These are phyloP conservation scores for Lepeophtheirus nordmannii DNA, from an alignment of 2,888 invertebrate species.

Conservation along the genomic window DNA sequence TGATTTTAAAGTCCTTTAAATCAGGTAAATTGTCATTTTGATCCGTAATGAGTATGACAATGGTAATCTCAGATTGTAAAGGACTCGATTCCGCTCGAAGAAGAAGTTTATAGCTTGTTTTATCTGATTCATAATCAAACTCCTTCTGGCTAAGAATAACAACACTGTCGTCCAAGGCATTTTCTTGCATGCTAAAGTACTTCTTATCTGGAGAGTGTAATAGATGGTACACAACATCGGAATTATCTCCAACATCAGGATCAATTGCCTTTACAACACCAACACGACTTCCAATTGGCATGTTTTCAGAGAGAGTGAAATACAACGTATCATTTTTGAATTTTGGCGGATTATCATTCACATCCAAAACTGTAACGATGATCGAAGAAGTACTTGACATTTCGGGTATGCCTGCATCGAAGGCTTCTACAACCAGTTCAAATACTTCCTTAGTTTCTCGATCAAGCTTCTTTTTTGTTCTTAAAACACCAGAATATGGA, in stretches of 20 bases:
- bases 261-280: constrained; percentile 77
- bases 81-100: constrained; percentile 82
- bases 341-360: constrained; percentile 76
- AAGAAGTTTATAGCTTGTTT: constrained; percentile 72
- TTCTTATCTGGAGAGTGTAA: constrained; percentile 73
- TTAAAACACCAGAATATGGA: constrained; percentile 72
- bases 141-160: constrained; percentile 76
- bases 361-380: constrained; percentile 62
- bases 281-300: constrained; percentile 84
- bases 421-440: constrained; percentile 66
- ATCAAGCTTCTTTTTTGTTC: constrained; percentile 75
- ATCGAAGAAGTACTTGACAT: constrained; percentile 39
- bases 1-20: constrained; percentile 75
- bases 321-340: constrained; percentile 67
- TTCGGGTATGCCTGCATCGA: constrained; percentile 71
- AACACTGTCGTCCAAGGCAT: constrained; percentile 47
- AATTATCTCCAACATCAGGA: constrained; percentile 80
- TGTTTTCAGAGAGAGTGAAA: constrained; percentile 81
- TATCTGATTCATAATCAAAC: constrained; percentile 84
- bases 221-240: constrained; percentile 79
- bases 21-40: constrained; percentile 88
- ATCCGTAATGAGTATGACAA: constrained; percentile 75
- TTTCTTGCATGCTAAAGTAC: constrained; percentile 61
- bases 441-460: constrained; percentile 74
- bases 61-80: constrained; percentile 67